Base-by-base conservation (phyloP, 2,888 invertebrate genomes). In the Heliconius ethilla region DNA sequence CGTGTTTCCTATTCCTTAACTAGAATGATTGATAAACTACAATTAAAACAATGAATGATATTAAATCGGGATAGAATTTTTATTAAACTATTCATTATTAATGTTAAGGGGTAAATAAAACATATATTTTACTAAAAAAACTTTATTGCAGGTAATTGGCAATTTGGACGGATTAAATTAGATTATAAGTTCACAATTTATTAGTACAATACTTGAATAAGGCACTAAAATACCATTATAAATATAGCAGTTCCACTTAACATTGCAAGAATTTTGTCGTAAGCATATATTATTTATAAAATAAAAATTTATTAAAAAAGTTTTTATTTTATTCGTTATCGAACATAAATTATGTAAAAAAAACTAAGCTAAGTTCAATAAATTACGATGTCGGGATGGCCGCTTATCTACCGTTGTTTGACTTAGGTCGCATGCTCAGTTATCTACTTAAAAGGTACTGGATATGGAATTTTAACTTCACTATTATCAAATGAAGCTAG, bases 301-400 rank as follows among this genome's bases (percentile, higher is more conserved):
- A 91, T 90, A 90, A 87, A 84, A 86, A 84, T 91, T 89, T 88
- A 90, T 92, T 91, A 90, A 90, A 92, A 33, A 91, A 92, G 87
- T 86, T 91, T 90, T 90, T 90, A 88, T 89, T 91, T 90, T 90
- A 88, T 89, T 91, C 88, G 87, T 89, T 86, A 82, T 86, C 86
- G 85, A 87, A 86, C 89, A 94, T 93, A 94, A 93, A 92, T 93
- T 91, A 92, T 86, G 87, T 92, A 82, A 92, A 89, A n/a, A 81
- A 89, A 81, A 76, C 92, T 81, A 79, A 78, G 73, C 77, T 94
- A 93, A 88, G 87, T 90, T 90, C 88, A 94, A 94, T 94, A 94
- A 94, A 93, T 94, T 94, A 94, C 93, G 93, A 93, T 93, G 90
- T 92, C 91, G 94, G 94, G 93, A 94, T 93, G 93, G 93, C 93